A percentile compares a stretch with the other conserved stretches of the same genome.
Evolutionary conservation across 1,140 invertebrate species (phyloP).

Genomic region (Chlorops oryzae): DNA sequence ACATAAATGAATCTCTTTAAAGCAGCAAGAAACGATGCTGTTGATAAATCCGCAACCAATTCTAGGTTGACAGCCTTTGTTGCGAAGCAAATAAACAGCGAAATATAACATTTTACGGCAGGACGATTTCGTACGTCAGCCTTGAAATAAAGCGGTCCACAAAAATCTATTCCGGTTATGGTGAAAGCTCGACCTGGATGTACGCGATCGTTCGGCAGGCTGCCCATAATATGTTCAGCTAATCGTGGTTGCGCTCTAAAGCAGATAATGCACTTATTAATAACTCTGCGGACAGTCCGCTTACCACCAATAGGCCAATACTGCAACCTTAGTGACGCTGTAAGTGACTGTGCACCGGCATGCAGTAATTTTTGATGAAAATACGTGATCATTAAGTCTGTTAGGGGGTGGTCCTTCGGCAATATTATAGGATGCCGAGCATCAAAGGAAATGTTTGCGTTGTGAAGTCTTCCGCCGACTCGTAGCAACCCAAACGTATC

Average conservation of each 20-base stretch:
- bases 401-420: slow-evolving; percentile 21
- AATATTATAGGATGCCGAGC: slow-evolving; percentile 42
- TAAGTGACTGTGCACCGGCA: background rate
- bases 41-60: too few species aligned
- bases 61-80: slow-evolving; percentile 30
- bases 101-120: slow-evolving; percentile 17
- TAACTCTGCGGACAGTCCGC: background rate
- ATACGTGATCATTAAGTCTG: slow-evolving; percentile 24
- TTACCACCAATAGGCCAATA: background rate
- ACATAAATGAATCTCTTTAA: too few species aligned
- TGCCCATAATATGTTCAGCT: background rate
- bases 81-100: slow-evolving; percentile 16
- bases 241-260: background rate
- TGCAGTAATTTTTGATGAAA: slow-evolving; percentile 21
- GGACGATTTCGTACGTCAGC: slow-evolving; percentile 5
- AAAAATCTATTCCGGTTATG: background rate
- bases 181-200: background rate
- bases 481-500: slow-evolving; percentile 33
- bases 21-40: too few species aligned
- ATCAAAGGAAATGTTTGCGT: slow-evolving; percentile 24
- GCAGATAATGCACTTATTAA: background rate
- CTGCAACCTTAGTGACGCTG: background rate
- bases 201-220: background rate
- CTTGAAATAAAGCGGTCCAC: background rate
- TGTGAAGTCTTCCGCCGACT: slow-evolving; percentile 40